Conservation (phyloP, 2,888 invertebrate species). For the Polylopha cassiicola region DNA sequence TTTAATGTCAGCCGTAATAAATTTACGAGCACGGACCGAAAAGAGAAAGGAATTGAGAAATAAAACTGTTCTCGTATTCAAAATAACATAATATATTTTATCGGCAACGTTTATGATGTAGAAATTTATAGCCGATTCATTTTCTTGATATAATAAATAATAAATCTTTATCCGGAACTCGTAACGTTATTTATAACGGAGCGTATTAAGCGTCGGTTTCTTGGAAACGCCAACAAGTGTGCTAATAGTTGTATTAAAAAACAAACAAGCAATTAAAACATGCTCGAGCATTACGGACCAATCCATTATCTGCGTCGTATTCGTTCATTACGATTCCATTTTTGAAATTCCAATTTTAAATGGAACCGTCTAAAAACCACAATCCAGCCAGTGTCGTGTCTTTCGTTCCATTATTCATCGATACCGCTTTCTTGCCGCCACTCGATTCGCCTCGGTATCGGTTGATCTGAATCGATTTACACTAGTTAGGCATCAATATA, state of each 20-base stretch:
- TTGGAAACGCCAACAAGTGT: conserved; percentile 2
- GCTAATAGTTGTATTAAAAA: neutral
- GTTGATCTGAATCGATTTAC: conserved; percentile 50
- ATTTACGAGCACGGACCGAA: conserved; percentile 43
- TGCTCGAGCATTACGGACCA: too few relatives aligned
- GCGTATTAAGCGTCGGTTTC: conserved; percentile 2
- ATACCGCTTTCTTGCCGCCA: conserved; percentile 42
- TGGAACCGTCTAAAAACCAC: conserved; percentile 35
- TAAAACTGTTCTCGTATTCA: conserved; percentile 58
- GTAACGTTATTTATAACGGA: conserved; percentile 23
- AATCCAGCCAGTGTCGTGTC: conserved; percentile 31
- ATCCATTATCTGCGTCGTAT: too few relatives aligned
- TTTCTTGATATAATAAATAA: conserved; percentile 45
- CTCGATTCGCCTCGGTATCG: conserved; percentile 41
- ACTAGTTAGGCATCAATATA: conserved; percentile 48
- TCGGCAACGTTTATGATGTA: conserved; percentile 49
- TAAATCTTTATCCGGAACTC: conserved; percentile 48
- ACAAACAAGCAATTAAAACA: neutral
- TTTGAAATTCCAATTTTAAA: conserved; percentile 30
- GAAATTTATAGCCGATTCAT: conserved; percentile 50
- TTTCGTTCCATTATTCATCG: conserved; percentile 48
- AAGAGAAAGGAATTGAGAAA: conserved; percentile 55
- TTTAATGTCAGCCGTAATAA: conserved; percentile 45
- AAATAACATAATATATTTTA: conserved; percentile 55
- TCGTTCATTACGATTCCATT: conserved; percentile 14